Evolutionary conservation across 2,888 invertebrate species (phyloP).

Genomic region (Zeuzera pyrina): DNA sequence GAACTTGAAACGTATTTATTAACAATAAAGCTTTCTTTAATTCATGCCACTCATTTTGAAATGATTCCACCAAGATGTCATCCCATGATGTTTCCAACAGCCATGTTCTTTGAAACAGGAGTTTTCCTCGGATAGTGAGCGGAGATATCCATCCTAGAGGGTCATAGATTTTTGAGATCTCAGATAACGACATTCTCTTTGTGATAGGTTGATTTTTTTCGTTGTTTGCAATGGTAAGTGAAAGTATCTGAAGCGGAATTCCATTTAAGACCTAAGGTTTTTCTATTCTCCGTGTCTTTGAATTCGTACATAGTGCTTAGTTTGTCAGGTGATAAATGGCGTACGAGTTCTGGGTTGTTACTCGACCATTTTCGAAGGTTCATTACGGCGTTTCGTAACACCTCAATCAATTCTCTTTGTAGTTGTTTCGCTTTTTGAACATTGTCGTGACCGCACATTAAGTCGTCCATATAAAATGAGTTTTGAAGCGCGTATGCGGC

Average conservation of each 20-base stretch:
- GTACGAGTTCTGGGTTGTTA: too few species aligned
- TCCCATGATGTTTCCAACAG: too few species aligned
- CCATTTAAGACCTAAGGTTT: slow-evolving; percentile 6
- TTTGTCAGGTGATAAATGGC: not conserved
- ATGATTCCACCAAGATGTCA: too few species aligned
- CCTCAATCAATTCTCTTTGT: slow-evolving; percentile 1
- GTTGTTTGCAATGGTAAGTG: not conserved
- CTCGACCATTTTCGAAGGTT: slow-evolving; percentile 6
- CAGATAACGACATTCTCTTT: slow-evolving; percentile 3
- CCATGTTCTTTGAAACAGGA: slow-evolving; percentile 6
- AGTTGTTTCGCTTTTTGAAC: slow-evolving; percentile 1
- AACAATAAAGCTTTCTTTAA: slow-evolving; percentile 2
- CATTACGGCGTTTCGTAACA: slow-evolving; percentile 5
- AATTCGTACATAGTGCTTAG: slow-evolving; percentile 1
- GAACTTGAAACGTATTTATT: slow-evolving; percentile 1
- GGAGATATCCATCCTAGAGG: slow-evolving; percentile 7
- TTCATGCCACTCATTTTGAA: slow-evolving; percentile 2
- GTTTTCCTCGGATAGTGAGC: slow-evolving; percentile 3
- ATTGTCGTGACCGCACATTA: slow-evolving; percentile 1
- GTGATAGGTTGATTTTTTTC: too few species aligned
- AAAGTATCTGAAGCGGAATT: slow-evolving; percentile 4
- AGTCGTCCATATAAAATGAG: slow-evolving; percentile 3
- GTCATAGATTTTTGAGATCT: slow-evolving; percentile 5
- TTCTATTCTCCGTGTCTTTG: slow-evolving; percentile 3
- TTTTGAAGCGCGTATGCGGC: not conserved